phyloP scores from a whole-genome alignment of 2,888 invertebrate species.

The Erynnis tages region DNA sequence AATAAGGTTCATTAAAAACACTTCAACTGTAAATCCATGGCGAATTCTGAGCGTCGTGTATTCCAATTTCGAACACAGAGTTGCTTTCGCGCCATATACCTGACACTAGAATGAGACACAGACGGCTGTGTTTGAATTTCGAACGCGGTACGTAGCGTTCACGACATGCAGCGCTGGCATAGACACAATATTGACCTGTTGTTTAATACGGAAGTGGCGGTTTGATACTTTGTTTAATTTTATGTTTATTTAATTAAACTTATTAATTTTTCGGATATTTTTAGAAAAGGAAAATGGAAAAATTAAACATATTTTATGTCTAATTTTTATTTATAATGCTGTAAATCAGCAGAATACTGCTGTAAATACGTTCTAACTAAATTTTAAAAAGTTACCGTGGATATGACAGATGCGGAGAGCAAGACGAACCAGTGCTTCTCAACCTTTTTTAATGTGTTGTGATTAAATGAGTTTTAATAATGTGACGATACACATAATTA shows the following conservation, averaged over 20 bases:
- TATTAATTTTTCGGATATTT: not conserved
- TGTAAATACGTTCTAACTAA: too few relatives aligned
- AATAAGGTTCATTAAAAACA: slow-evolving; percentile 8
- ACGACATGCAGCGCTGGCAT: slow-evolving; percentile 44
- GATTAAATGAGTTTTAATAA: too few relatives aligned
- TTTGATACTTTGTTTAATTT: slow-evolving; percentile 39
- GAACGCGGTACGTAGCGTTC: slow-evolving; percentile 26
- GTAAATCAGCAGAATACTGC: too few relatives aligned
- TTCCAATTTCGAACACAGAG: slow-evolving; percentile 15
- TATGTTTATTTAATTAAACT: slow-evolving; percentile 1
- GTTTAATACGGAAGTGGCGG: slow-evolving; percentile 28
- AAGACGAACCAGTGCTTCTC: too few relatives aligned
- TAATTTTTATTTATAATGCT: too few relatives aligned
- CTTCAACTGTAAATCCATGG: not conserved
- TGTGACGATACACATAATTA: too few relatives aligned
- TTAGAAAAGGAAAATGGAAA: too few relatives aligned
- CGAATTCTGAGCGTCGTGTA: slow-evolving; percentile 10
- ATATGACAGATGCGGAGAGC: too few relatives aligned
- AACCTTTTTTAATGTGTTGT: too few relatives aligned
- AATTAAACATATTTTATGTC: too few relatives aligned
- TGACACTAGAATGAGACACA: slow-evolving; percentile 14
- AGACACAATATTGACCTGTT: slow-evolving; percentile 50
- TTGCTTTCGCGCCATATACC: not conserved
- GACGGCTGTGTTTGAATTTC: not conserved
- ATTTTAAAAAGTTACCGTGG: too few relatives aligned